phyloP scores from a whole-genome alignment of 2,888 invertebrate species.

The Euproctis similis region DNA sequence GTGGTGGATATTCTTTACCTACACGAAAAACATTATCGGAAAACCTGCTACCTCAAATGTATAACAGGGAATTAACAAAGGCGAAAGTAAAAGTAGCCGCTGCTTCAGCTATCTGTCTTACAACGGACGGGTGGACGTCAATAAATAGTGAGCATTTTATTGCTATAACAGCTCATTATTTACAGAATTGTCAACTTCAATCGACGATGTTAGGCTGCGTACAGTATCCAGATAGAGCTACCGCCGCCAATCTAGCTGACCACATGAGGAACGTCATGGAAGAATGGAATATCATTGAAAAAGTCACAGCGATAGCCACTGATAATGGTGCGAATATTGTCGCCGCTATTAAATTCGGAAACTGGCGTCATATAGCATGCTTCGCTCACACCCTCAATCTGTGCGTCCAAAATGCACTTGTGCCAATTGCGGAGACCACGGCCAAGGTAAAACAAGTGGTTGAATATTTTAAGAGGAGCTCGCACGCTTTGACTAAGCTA shows the following conservation, averaged over 20 bases:
- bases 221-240: neutral
- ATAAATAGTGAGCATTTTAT: conserved; percentile 9
- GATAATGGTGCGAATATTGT: no score
- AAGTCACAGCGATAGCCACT: no score
- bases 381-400: no score
- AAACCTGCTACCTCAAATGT: neutral
- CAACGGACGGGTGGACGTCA: conserved; percentile 14
- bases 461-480: no score
- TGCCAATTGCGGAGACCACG: no score
- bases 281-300: no score
- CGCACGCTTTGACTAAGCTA: no score
- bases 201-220: neutral
- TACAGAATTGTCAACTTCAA: neutral
- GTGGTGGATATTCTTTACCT: neutral
- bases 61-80: neutral
- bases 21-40: neutral
- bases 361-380: no score
- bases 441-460: no score
- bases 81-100: neutral
- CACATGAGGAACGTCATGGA: neutral
- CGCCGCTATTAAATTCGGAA: no score
- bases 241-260: neutral
- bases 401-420: no score
- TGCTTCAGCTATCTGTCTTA: conserved; percentile 9
- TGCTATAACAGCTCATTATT: conserved; percentile 11